phyloP scores from a whole-genome alignment of 2,113 vertebrate genomes.

The Mormyrus lacerda region DNA sequence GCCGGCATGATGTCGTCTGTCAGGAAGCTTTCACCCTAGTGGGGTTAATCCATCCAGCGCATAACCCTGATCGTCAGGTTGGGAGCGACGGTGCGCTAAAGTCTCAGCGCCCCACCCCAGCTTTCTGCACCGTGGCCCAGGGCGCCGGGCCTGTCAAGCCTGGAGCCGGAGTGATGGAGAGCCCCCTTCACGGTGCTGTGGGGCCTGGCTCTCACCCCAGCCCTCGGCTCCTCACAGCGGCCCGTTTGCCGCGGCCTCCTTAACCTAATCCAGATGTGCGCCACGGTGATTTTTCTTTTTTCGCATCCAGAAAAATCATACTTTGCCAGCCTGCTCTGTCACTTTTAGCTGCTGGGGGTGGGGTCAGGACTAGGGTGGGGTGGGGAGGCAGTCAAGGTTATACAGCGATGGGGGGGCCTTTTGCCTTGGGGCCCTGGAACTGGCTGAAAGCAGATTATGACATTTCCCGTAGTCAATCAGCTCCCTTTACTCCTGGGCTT shows the following conservation, averaged over 20 bases:
- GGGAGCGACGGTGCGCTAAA: conserved; percentile 51
- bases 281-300: conserved; percentile 16
- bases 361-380: neutral
- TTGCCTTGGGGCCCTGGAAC: conserved; percentile 3
- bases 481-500: conserved; percentile 8
- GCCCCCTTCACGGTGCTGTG: conserved; percentile 58
- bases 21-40: neutral
- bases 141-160: conserved; percentile 63
- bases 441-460: conserved; percentile 20
- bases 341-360: conserved; percentile 19
- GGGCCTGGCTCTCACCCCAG: conserved; percentile 54
- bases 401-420: neutral
- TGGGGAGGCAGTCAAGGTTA: neutral
- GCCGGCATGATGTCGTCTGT: neutral
- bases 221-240: neutral
- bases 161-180: conserved; percentile 63
- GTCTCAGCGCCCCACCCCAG: conserved; percentile 33
- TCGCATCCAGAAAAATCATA: conserved; percentile 28
- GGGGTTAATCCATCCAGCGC: conserved; percentile 42
- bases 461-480: conserved; percentile 22
- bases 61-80: conserved; percentile 55
- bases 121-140: conserved; percentile 29
- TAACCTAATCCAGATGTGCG: conserved; percentile 65
- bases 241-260: conserved; percentile 31
- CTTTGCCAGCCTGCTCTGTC: conserved; percentile 4